These are phyloP conservation scores for Hypocryptadius cinnamomeus DNA, from an alignment of 2,113 vertebrate species.

Conservation along the genomic window DNA sequence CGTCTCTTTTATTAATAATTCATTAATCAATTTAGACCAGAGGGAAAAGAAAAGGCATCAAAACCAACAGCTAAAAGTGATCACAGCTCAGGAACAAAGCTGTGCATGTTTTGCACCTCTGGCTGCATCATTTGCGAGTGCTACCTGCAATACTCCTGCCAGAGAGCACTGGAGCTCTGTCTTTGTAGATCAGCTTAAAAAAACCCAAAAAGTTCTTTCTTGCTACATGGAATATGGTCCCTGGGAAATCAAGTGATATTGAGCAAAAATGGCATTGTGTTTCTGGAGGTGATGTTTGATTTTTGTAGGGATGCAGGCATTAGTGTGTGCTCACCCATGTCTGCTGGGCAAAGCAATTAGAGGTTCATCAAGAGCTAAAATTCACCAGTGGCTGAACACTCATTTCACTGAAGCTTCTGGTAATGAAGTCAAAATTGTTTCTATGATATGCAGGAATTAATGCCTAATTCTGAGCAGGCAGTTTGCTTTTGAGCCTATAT, in stretches of 20 bases:
- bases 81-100: not conserved
- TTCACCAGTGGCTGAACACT: not conserved
- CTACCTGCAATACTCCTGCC: not conserved
- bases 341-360: not conserved
- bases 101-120: not conserved
- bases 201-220: not conserved
- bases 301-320: not conserved
- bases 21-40: slow-evolving; percentile 21
- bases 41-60: not conserved
- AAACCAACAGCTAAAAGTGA: not conserved
- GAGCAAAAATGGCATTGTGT: not conserved
- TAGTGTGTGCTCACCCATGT: fast-evolving
- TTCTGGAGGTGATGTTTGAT: not conserved
- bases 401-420: not conserved
- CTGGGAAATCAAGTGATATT: not conserved
- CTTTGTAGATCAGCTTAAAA: not conserved
- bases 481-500: not conserved
- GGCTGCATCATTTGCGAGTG: not conserved
- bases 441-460: not conserved
- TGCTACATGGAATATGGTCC: not conserved
- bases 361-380: slow-evolving; percentile 28
- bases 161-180: not conserved
- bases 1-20: slow-evolving; percentile 26
- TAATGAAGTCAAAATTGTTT: not conserved
- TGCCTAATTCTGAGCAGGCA: not conserved